Conservation (phyloP, 1,140 invertebrate genomes). For the Cydia splendana region DNA sequence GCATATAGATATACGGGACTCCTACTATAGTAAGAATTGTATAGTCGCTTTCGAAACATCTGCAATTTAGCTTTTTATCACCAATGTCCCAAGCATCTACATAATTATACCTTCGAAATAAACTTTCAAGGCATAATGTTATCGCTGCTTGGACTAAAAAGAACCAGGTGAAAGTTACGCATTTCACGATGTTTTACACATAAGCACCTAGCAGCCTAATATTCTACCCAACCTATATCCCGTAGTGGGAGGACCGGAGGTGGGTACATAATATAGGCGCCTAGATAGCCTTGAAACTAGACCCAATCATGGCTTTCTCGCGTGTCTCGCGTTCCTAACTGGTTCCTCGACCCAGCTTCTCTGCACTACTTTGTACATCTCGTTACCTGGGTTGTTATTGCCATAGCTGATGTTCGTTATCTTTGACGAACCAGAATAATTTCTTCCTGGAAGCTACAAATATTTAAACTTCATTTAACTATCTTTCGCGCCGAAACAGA, state of each 20-base stretch:
- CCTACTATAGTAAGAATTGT: no score
- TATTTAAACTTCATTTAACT: no score
- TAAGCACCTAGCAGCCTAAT: not conserved
- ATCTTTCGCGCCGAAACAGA: no score
- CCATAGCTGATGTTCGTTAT: not conserved
- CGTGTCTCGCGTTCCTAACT: slow-evolving; percentile 8
- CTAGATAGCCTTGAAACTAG: slow-evolving; percentile 10
- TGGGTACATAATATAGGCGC: not conserved
- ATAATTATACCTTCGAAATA: no score
- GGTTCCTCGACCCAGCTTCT: slow-evolving; percentile 17
- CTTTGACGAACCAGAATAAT: not conserved
- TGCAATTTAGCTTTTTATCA: no score
- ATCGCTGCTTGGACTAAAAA: not conserved
- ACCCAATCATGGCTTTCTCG: slow-evolving; percentile 9
- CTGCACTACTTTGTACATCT: slow-evolving; percentile 11
- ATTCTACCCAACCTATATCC: not conserved
- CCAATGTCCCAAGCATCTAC: no score
- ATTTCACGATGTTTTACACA: not conserved
- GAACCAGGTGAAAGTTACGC: not conserved
- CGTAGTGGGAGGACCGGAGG: not conserved
- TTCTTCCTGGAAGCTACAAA: no score
- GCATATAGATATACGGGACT: no score
- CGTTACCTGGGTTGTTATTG: not conserved
- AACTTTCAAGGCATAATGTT: no score
- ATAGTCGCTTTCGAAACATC: no score